Base-by-base conservation (phyloP, 2,888 invertebrate species). In the Ischnus inquisitorius region DNA sequence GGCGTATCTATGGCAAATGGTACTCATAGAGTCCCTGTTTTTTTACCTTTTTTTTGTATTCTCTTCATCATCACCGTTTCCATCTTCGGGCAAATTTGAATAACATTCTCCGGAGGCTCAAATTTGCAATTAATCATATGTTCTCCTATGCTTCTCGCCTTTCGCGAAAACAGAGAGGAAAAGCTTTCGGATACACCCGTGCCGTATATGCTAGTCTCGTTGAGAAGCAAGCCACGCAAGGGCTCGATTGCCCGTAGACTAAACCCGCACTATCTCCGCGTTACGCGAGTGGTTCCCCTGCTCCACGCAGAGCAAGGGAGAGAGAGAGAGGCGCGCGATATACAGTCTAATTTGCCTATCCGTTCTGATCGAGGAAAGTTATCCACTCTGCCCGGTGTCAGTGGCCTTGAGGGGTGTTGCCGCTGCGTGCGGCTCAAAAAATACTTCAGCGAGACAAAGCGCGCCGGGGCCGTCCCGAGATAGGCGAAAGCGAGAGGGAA, bases 181-280 rank as follows among this genome's bases (percentile, higher is more conserved):
- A 43, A 46, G 69, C 43, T 64, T 16, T 22, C 60, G 51, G 46
- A 64, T 82, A 74, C n/a, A 28, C 6, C 41, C 14, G 39, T n/a
- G n/a, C 39, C 5, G 12, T 19, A 10, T 57, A 41, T 46, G 51
- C 12, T 69, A 25, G 34, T 39, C 34, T 78, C 65, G 79, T 72
- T 79, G 46, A 65, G 65, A 79, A 67, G 65, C 79, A 72, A 67
- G 57, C 51, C 72, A 72, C 79, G 72, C 54, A 48, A 41, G 16
- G 22, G 41, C 43, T 19, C 39, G n/a, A 62, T 72, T 60, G 25
- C 34, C 54, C 71, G 67, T 71, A 64, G 39, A 5, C 41, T 48
- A 71, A 86, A 87, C 88, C 34, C 85, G 87, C 84, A 86, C 89
- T 90, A 90, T 90, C 89, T 88, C 41, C 34, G 46, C 62, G 65